These are phyloP conservation scores for Antennarius maculatus DNA, from an alignment of 2,797 vertebrate genomes.

Conservation along the genomic window DNA sequence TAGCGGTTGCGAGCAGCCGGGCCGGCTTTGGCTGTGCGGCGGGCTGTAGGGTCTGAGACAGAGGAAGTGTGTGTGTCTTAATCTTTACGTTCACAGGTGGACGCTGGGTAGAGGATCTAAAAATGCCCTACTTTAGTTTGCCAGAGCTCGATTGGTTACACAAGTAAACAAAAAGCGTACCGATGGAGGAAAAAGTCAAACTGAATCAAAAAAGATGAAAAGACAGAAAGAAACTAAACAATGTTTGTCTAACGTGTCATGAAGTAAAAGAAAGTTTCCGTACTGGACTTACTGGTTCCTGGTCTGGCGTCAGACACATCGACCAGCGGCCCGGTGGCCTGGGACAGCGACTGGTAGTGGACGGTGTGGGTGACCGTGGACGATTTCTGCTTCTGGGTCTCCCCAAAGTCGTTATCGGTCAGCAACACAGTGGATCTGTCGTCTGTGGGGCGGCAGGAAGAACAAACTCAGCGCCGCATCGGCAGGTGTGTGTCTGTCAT, in stretches of 20 bases:
- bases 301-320: constrained; percentile 97
- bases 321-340: constrained; percentile 94
- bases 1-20: constrained; percentile 94
- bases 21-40: constrained; percentile 92
- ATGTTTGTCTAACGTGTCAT: background rate
- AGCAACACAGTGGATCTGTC: constrained; percentile 96
- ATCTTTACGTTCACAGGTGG: background rate
- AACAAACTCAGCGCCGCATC: constrained; percentile 3
- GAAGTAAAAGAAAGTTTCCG: constrained; percentile 60
- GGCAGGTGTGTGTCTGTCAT: too few relatives aligned
- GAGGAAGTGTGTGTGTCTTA: background rate
- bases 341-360: constrained; percentile 96
- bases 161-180: background rate
- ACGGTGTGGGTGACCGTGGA: constrained; percentile 97
- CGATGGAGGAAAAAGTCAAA: background rate
- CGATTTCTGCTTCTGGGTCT: constrained; percentile 96
- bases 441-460: constrained; percentile 75
- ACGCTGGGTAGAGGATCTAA: background rate
- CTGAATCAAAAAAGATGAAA: constrained; percentile 4
- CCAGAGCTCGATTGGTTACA: too few relatives aligned
- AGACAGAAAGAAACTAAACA: constrained; percentile 7
- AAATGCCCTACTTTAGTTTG: background rate
- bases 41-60: constrained; percentile 90
- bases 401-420: constrained; percentile 96
- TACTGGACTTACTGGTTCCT: constrained; percentile 95